Evolutionary conservation across 2,113 vertebrate species (phyloP), one percentile per base, ranked within the genome.

Genomic region (Spea multiplicata): DNA sequence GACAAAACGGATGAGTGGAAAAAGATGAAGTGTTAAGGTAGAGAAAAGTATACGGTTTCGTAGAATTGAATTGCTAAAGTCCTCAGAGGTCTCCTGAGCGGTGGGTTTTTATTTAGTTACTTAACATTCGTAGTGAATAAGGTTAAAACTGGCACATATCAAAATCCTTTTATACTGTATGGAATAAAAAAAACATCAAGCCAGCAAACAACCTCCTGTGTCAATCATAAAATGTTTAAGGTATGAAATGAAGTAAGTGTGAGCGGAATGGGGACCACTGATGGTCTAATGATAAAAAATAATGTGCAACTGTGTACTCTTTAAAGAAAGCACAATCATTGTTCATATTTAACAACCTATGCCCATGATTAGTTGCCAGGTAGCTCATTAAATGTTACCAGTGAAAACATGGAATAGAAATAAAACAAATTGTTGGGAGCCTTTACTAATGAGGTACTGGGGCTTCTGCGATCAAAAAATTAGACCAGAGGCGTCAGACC

Each of bases 21-120:
- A 44, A 79, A 48, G 70, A 79, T 78, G 66, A 78, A 78, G 76
- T 78, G 76, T 71, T 73, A 71, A 73, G 70, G 76, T 73, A 73
- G 13, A 79, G 50, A 66, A 73, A 66, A 66, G 69, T 66, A 66
- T 78, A 52, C 3, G 17, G 59, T 78, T 78, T 78, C 69, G 66
- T 12, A 30, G 13, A 53, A 5, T 8, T 8, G 7, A 71, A 52
- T 73, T 46, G 48, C 16, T 55, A 8, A 47, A 55, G 49, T 13
- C 76, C 52, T 17, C 52, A 2, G 76, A 48, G 76, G 72, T 78
- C 30, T 72, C 13, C 44, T 12, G 59, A 16, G 61, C 49, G 8
- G 66, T 13, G n/a, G 66, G 16, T 67, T 66, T 50, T 17, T 64
- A 30, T 30, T 30, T 30, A 30, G 30, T 30, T 30, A 30, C n/a